Evolutionary conservation across 2,888 invertebrate species (phyloP), one percentile per base, ranked within the genome.

Genomic region (Trachelus stipa): DNA sequence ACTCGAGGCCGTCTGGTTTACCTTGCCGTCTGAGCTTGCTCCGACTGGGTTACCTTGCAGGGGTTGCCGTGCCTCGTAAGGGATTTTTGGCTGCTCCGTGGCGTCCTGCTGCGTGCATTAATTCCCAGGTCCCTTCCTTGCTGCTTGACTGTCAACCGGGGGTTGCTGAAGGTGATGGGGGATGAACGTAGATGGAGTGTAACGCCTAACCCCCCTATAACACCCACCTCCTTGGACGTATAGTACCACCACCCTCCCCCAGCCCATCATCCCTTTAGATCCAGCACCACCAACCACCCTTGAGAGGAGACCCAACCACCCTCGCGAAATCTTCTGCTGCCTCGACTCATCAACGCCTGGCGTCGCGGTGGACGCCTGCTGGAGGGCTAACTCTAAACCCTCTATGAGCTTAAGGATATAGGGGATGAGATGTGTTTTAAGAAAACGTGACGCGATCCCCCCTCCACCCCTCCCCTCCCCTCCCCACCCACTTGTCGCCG

Each of bases 51-150:
- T 56, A 56, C 56, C 56, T 56, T 23, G 23, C 56, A 56, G 56
- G 56, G 56, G 56, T 56, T 56, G 71, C 71, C 31, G 71, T 31
- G 12, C 34, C 33, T 31, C 71, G 31, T 71, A 71, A 71, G 71
- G 71, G 79, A 79, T 71, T 83, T 88, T 89, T 88, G 87, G 89
- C 88, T 88, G 89, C 89, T 56, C 23, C 56, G 23, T 9, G 23
- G 88, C 89, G 88, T 89, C 89, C 90, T 86, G 88, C 88, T 90
- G 90, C 90, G 89, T 89, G 89, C 88, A 89, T 90, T 90, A 90
- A 89, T 90, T 88, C 87, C 87, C 85, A 86, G 86, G 84, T 87
- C 86, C 83, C 85, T 85, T 85, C 83, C 85, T 84, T 23, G 23
- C 23, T 56, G 23, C 56, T 56, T 23, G 56, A 56, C 56, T 56